phyloP scores from a whole-genome alignment of 2,797 vertebrate species.

The Poeciliopsis infans region DNA sequence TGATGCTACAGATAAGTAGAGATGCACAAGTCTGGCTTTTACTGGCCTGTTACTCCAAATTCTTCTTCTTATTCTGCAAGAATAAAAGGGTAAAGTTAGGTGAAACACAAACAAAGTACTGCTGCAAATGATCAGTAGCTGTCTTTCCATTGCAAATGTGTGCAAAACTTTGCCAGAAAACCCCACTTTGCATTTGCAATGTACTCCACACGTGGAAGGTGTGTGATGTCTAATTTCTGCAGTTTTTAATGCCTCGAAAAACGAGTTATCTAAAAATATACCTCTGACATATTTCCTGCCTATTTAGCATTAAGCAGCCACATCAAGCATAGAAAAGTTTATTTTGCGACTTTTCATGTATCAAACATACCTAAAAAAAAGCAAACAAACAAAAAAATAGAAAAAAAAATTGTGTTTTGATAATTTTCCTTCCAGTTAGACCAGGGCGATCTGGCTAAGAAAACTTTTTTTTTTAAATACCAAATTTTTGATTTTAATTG shows the following conservation, averaged over 20 bases:
- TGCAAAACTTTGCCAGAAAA: too few species aligned
- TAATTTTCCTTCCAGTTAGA: neutral
- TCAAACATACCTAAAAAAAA: neutral
- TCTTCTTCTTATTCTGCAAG: too few species aligned
- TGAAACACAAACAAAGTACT: too few species aligned
- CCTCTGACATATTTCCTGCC: neutral
- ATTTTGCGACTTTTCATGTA: too few species aligned
- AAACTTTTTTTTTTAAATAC: neutral
- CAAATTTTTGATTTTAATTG: neutral
- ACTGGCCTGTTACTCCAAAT: neutral
- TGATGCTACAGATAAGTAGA: conserved; percentile 18
- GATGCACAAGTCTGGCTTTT: neutral
- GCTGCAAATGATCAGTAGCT: too few species aligned
- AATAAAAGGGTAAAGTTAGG: too few species aligned
- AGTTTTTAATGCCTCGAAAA: neutral
- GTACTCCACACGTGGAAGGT: neutral
- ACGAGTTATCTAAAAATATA: neutral
- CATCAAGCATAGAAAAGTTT: neutral
- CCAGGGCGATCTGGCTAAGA: too few species aligned
- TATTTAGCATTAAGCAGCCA: neutral
- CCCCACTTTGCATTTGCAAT: too few species aligned
- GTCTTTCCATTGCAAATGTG: too few species aligned
- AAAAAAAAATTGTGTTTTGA: neutral
- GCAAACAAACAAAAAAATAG: too few species aligned
- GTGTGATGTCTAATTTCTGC: neutral